Evolutionary conservation across 2,888 invertebrate species (phyloP).

Genomic region (Sympetrum striolatum): DNA sequence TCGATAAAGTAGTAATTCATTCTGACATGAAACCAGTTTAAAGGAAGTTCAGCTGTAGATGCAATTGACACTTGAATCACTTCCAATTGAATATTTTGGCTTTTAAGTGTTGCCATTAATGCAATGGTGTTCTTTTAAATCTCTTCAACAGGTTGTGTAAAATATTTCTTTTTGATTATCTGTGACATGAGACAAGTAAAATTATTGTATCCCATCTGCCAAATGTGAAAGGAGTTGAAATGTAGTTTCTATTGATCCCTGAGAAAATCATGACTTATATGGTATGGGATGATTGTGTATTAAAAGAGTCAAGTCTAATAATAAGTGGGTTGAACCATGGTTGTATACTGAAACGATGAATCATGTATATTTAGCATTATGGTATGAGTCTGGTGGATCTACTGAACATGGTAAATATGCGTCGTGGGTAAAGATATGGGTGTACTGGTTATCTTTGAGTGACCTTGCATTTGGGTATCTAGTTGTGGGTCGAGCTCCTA

Average conservation of each 20-base stretch:
- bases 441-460: slow-evolving; percentile 10
- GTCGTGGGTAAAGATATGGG: slow-evolving; percentile 25
- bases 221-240: slow-evolving; percentile 11
- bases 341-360: slow-evolving; percentile 9
- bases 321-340: slow-evolving; percentile 32
- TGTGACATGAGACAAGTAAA: slow-evolving; percentile 43
- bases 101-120: slow-evolving; percentile 44
- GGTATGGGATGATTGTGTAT: slow-evolving; percentile 11
- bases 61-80: slow-evolving; percentile 1
- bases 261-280: background rate
- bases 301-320: background rate
- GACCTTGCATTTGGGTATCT: background rate
- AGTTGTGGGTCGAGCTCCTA: slow-evolving; percentile 18
- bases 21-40: slow-evolving; percentile 1
- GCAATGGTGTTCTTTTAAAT: slow-evolving; percentile 44
- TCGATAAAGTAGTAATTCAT: background rate
- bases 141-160: slow-evolving; percentile 44
- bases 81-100: slow-evolving; percentile 24
- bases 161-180: slow-evolving; percentile 44
- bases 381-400: slow-evolving; percentile 38
- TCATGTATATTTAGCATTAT: slow-evolving; percentile 22
- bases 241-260: background rate
- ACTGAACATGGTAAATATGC: slow-evolving; percentile 10
- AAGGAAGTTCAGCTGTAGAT: background rate
- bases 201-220: slow-evolving; percentile 13